Percentiles rank a stretch among this genome's conserved stretches.
phyloP scores from a whole-genome alignment of 1,140 invertebrate species.

The Limonius californicus region DNA sequence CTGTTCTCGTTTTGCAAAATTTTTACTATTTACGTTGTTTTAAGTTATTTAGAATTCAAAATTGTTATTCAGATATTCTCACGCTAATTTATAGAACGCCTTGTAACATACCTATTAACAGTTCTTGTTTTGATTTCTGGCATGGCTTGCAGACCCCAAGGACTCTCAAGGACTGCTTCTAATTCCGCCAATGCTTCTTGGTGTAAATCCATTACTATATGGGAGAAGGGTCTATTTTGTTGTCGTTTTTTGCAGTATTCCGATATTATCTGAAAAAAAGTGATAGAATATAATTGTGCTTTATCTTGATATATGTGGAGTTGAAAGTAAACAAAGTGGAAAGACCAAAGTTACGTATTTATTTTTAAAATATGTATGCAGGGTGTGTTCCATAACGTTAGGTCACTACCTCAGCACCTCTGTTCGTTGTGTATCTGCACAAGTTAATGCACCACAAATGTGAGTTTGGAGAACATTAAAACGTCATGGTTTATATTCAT shows the following conservation, averaged over 20 bases:
- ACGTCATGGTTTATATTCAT: no score
- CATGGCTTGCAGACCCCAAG: slow-evolving; percentile 45
- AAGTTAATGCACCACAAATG: no score
- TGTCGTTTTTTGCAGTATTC: slow-evolving; percentile 54
- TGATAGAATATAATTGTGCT: not conserved
- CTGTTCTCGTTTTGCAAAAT: no score
- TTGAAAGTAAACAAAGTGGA: not conserved
- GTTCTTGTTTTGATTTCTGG: slow-evolving; percentile 39
- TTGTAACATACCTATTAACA: slow-evolving; percentile 33
- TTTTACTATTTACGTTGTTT: no score
- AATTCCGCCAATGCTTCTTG: slow-evolving; percentile 49
- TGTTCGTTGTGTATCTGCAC: no score
- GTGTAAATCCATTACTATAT: slow-evolving; percentile 61
- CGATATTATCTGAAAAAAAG: slow-evolving; percentile 54
- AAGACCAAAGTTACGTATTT: not conserved
- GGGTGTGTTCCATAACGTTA: no score
- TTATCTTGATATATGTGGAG: not conserved
- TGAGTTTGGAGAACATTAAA: no score
- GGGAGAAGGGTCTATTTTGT: slow-evolving; percentile 56
- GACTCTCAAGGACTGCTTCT: slow-evolving; percentile 36
- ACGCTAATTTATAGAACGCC: no score
- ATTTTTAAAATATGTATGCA: no score
- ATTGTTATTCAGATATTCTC: not conserved
- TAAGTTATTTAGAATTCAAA: no score
- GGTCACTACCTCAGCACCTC: no score